These are phyloP conservation scores for Eulithis testata DNA, from an alignment of 2,888 invertebrate genomes.

Conservation along the genomic window DNA sequence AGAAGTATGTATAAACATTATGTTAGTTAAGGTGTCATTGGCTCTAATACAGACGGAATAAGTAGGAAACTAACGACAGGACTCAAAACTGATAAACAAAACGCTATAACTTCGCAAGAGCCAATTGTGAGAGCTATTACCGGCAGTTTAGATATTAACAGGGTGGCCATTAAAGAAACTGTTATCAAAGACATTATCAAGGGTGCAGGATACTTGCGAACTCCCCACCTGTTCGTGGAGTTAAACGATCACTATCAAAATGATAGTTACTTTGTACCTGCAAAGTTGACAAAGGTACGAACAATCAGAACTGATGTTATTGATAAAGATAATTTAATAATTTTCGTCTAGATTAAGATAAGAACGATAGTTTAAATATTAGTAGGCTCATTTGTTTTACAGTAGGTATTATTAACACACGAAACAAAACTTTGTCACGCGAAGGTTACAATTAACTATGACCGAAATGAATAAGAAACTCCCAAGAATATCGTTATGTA, in stretches of 20 bases:
- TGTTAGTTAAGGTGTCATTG: constrained; percentile 20
- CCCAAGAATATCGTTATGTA: neutral
- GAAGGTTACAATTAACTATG: constrained; percentile 42
- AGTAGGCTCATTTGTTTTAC: constrained; percentile 39
- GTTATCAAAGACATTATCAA: constrained; percentile 52
- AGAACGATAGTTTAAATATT: constrained; percentile 17
- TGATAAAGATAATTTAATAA: neutral
- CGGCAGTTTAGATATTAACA: constrained; percentile 50
- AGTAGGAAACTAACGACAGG: constrained; percentile 29
- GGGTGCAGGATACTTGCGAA: constrained; percentile 43
- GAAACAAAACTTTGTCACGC: constrained; percentile 47
- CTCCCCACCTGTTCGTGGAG: constrained; percentile 45
- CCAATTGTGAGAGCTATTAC: constrained; percentile 49
- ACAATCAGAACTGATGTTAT: constrained; percentile 3
- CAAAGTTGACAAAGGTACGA: constrained; percentile 6
- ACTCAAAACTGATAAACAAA: constrained; percentile 38
- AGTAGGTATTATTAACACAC: constrained; percentile 48
- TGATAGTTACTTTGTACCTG: constrained; percentile 5
- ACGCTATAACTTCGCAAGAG: constrained; percentile 43
- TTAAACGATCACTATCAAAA: constrained; percentile 31
- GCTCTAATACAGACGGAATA: constrained; percentile 28
- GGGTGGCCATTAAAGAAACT: constrained; percentile 51
- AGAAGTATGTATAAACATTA: constrained; percentile 18
- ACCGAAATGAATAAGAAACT: constrained; percentile 3
- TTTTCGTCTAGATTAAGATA: constrained; percentile 1